These are phyloP conservation scores for Latrodectus hesperus DNA, from an alignment of 2,888 invertebrate species.

Conservation along the genomic window DNA sequence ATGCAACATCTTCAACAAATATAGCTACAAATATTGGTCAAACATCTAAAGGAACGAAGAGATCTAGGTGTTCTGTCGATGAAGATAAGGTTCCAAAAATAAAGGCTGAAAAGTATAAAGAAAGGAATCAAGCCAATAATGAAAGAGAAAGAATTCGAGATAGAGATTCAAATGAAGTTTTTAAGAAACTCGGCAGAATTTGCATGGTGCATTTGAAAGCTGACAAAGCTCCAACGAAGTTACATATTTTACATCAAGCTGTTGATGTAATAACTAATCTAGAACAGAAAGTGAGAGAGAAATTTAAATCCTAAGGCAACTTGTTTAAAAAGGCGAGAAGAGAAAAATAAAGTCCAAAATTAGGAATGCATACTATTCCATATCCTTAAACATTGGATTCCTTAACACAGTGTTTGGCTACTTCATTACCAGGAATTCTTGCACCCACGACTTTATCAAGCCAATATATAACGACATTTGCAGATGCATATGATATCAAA, in stretches of 20 bases:
- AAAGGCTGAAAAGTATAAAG: constrained; percentile 94
- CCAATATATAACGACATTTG: constrained; percentile 67
- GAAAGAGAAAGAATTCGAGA: constrained; percentile 88
- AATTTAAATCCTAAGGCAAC: constrained; percentile 99
- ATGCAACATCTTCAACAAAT: too few species aligned
- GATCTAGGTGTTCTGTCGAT: constrained; percentile 75
- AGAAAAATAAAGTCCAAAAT: constrained; percentile 82
- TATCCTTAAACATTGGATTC: constrained; percentile 67
- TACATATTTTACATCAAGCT: constrained; percentile 79
- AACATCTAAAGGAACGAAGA: too few species aligned
- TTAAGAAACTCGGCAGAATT: constrained; percentile 80
- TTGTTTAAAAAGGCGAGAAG: constrained; percentile 96
- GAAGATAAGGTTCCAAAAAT: constrained; percentile 83
- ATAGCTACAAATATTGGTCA: too few species aligned
- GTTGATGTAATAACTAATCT: constrained; percentile 79
- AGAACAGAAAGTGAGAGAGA: constrained; percentile 81
- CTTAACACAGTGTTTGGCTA: constrained; percentile 68
- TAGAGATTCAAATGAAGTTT: constrained; percentile 80
- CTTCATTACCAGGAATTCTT: constrained; percentile 67
- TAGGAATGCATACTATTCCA: constrained; percentile 68
- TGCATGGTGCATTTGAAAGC: constrained; percentile 77
- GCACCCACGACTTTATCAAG: constrained; percentile 68
- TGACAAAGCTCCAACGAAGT: constrained; percentile 79
- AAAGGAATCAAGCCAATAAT: constrained; percentile 98
- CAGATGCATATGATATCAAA: constrained; percentile 66